These are phyloP conservation scores for Micromys minutus DNA, from an alignment of 2,113 vertebrate species.

Conservation along the genomic window DNA sequence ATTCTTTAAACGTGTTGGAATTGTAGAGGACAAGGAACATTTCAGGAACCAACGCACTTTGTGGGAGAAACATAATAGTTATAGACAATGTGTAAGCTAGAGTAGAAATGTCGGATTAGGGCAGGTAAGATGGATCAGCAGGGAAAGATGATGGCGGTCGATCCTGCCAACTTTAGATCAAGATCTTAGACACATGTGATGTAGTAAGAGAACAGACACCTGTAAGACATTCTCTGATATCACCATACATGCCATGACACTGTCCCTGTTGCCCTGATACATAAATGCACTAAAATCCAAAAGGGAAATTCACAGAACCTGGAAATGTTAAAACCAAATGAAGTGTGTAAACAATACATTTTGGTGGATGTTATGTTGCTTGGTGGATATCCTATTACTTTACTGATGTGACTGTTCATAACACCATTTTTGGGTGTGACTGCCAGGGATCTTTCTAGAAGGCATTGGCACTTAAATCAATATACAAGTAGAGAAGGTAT, in stretches of 20 bases:
- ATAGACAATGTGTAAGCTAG: not conserved
- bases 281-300: not conserved
- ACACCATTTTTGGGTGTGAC: not conserved
- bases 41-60: not conserved
- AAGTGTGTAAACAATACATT: not conserved
- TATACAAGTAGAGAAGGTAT: not conserved
- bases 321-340: not conserved
- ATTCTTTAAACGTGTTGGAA: not conserved
- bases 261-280: not conserved
- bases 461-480: not conserved
- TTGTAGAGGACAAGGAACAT: not conserved
- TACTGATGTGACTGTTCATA: too few relatives aligned
- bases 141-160: not conserved
- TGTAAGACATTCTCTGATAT: not conserved
- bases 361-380: not conserved
- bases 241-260: fast-evolving
- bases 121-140: not conserved
- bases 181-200: not conserved
- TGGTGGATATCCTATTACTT: too few relatives aligned
- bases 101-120: not conserved
- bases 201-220: not conserved
- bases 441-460: not conserved
- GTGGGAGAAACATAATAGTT: not conserved
- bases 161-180: not conserved
- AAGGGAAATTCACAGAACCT: not conserved